phyloP scores from a whole-genome alignment of 2,113 vertebrate species.

The Chascanopsetta lugubris region DNA sequence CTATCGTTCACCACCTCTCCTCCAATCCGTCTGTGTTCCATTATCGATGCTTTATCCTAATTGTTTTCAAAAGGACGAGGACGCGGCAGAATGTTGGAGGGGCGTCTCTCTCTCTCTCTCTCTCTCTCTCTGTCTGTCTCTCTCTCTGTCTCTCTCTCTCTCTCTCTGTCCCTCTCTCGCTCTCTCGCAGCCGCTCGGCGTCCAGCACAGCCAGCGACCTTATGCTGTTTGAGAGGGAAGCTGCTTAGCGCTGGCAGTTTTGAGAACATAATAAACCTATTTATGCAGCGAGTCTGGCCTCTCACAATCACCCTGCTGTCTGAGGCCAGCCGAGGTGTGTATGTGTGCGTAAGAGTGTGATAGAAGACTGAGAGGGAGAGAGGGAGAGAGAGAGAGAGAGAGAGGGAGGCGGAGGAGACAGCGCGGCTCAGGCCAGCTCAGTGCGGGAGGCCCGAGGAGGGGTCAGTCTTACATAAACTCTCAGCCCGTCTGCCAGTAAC shows the following conservation, averaged over 20 bases:
- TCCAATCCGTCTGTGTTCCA: conserved; percentile 47
- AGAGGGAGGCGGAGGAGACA: conserved; percentile 47
- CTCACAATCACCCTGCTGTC: conserved; percentile 81
- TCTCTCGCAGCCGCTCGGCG: conserved; percentile 52
- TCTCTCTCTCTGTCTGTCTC: too few species aligned
- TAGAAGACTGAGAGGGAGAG: conserved; percentile 33
- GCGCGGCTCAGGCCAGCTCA: conserved; percentile 67
- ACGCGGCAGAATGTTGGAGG: conserved; percentile 36
- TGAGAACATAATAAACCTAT: conserved; percentile 81
- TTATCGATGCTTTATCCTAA: conserved; percentile 61
- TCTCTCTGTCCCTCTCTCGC: too few species aligned
- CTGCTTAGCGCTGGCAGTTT: conserved; percentile 70
- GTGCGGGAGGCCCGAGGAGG: conserved; percentile 73
- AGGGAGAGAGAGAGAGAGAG: conserved; percentile 40
- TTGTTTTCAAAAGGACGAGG: conserved; percentile 53
- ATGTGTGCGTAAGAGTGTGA: conserved; percentile 40
- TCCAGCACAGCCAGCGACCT: conserved; percentile 60
- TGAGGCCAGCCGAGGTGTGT: conserved; percentile 69
- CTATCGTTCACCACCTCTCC: conserved; percentile 37
- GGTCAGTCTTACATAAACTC: conserved; percentile 80
- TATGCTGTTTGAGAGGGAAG: conserved; percentile 74
- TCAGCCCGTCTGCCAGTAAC: conserved; percentile 71
- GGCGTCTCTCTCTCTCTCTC: too few species aligned
- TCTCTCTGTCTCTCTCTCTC: too few species aligned
- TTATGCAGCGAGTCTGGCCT: conserved; percentile 78